phyloP scores from a whole-genome alignment of 2,797 vertebrate genomes.

The Takifugu rubripes region DNA sequence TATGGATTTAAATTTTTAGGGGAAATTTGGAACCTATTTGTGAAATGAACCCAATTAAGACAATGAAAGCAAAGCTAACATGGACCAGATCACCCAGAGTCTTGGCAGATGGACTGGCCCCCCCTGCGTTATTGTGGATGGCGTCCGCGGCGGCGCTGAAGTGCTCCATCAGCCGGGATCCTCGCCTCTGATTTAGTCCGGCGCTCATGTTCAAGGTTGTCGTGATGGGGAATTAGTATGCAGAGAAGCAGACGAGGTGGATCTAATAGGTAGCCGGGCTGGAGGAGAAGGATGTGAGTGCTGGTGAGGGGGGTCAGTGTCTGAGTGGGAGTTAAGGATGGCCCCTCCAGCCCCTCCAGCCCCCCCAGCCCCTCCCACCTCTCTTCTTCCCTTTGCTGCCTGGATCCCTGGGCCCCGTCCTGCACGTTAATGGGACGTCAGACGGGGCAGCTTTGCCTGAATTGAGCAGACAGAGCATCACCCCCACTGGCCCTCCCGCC shows the following conservation, averaged over 20 bases:
- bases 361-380: constrained; percentile 27
- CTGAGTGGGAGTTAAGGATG: constrained; percentile 37
- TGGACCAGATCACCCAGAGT: no score
- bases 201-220: constrained; percentile 54
- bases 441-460: constrained; percentile 63
- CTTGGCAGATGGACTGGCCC: neutral
- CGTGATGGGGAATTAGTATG: constrained; percentile 74
- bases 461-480: constrained; percentile 54
- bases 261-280: constrained; percentile 66
- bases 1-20: no score
- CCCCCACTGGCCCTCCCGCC: constrained; percentile 21
- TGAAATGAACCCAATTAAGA: no score
- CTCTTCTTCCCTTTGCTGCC: constrained; percentile 41
- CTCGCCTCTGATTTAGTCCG: constrained; percentile 41
- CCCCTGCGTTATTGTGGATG: neutral
- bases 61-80: no score
- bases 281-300: constrained; percentile 55
- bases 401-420: constrained; percentile 55
- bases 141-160: constrained; percentile 12
- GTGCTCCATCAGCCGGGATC: constrained; percentile 20
- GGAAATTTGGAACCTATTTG: no score
- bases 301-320: constrained; percentile 36
- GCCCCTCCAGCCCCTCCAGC: constrained; percentile 33
- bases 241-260: constrained; percentile 64
- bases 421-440: constrained; percentile 76